phyloP scores from a whole-genome alignment of 2,797 vertebrate genomes.

The Schizopygopsis pylzovi region DNA sequence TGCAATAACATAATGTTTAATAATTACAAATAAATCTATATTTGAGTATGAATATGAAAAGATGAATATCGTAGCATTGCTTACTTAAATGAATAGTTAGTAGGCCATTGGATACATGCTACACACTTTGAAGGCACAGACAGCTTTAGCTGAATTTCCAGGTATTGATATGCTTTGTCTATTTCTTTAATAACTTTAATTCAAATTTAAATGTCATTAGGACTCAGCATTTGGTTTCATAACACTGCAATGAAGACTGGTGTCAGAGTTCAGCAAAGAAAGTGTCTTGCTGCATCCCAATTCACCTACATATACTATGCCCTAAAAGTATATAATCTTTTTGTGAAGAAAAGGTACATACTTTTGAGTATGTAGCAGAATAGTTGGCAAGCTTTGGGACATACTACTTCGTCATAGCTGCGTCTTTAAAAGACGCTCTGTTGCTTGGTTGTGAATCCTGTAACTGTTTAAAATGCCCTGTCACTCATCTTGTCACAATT shows the following conservation, averaged over 20 bases:
- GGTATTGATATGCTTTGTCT: not conserved
- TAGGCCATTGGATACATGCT: not conserved
- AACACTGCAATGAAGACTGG: not conserved
- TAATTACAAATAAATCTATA: not conserved
- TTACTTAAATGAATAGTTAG: not conserved
- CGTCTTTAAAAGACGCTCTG: too few relatives aligned
- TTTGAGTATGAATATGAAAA: not conserved
- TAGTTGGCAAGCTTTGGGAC: too few relatives aligned
- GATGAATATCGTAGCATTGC: not conserved
- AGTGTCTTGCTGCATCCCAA: not conserved
- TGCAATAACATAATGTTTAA: not conserved
- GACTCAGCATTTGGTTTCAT: not conserved
- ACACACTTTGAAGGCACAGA: not conserved
- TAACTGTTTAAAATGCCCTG: too few relatives aligned
- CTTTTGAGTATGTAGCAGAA: too few relatives aligned
- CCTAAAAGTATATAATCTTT: too few relatives aligned
- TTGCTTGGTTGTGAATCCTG: too few relatives aligned
- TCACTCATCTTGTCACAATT: too few relatives aligned
- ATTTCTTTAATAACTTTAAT: not conserved
- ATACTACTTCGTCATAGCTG: too few relatives aligned
- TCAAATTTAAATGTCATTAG: not conserved
- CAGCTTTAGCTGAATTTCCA: not conserved
- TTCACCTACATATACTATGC: too few relatives aligned
- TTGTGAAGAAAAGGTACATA: too few relatives aligned
- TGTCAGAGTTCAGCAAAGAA: constrained; percentile 9